Evolutionary conservation across 2,888 invertebrate genomes (phyloP), one percentile per base, ranked within the genome.

Genomic region (Sicus ferrugineus): DNA sequence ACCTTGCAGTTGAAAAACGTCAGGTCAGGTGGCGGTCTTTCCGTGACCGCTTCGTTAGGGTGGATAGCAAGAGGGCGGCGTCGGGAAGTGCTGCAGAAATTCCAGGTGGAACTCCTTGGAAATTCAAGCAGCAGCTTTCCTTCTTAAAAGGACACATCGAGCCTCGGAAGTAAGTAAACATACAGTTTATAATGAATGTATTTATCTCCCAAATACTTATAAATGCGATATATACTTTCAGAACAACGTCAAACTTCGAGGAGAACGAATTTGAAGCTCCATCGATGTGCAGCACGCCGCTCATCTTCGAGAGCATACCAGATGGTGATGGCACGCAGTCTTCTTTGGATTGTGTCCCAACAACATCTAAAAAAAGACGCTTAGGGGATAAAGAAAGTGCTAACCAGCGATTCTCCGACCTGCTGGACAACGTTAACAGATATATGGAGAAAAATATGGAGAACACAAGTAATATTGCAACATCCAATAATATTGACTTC

Each of bases 31-130:
- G 56, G 56, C 26, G 30, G 23, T 23, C 56, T 14, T 30, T 58
- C 4, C 28, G 56, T 9, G 56, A 58, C 56, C 56, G 56, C 7
- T 58, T 58, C 14, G 56, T 58, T 11, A 58, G 23, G 28, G 56
- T 28, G 23, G 56, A 16, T 2, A 30, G 6, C 28, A 58, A 28
- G 14, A 28, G 11, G 1, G 3, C 0, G 16, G 16, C n/a, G n/a
- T n/a, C n/a, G n/a, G n/a, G n/a, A n/a, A n/a, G n/a, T n/a, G n/a
- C n/a, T n/a, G n/a, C n/a, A n/a, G n/a, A n/a, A n/a, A n/a, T n/a
- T n/a, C n/a, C n/a, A n/a, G n/a, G n/a, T n/a, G n/a, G n/a, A n/a
- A 28, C 9, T 6, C 26, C 11, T 14, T 58, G 56, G 26, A 58
- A 58, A n/a, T 31, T 14, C 9, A 28, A 26, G 28, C 26, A n/a